A percentile compares a stretch with the other conserved stretches of the same genome.
These are phyloP conservation scores for Threskiornis aethiopicus DNA, from an alignment of 2,797 vertebrate species.

Conservation along the genomic window DNA sequence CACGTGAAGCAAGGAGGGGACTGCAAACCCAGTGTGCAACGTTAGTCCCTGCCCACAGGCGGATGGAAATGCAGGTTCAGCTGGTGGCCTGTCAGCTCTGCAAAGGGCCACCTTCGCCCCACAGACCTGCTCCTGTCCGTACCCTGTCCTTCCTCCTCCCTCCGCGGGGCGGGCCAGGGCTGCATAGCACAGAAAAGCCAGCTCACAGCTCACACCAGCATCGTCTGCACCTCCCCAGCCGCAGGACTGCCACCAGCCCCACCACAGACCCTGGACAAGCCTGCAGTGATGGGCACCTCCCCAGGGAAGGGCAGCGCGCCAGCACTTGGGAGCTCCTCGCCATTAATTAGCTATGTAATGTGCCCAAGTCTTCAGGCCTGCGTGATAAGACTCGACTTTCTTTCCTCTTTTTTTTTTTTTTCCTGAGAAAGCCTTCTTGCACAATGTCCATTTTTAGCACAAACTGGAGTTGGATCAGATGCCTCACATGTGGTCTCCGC, in stretches of 20 bases:
- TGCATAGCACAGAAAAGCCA: not conserved
- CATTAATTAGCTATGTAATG: not conserved
- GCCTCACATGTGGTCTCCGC: constrained; percentile 48
- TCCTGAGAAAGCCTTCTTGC: constrained; percentile 46
- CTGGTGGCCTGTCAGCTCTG: not conserved
- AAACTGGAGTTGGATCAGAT: constrained; percentile 55
- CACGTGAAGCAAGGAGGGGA: not conserved
- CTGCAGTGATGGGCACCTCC: fast-evolving
- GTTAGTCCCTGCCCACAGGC: not conserved
- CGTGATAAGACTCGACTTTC: not conserved
- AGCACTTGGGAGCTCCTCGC: not conserved
- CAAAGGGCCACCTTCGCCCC: not conserved
- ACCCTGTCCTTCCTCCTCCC: not conserved
- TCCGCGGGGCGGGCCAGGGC: fast-evolving
- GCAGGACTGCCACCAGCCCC: fast-evolving
- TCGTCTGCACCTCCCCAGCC: fast-evolving
- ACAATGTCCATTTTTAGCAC: constrained; percentile 61
- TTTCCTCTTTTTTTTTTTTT: not conserved
- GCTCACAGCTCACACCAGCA: not conserved
- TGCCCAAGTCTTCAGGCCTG: not conserved
- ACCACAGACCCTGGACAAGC: not conserved
- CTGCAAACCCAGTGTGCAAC: not conserved
- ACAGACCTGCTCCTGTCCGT: fast-evolving
- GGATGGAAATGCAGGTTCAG: not conserved
- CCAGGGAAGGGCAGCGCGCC: fast-evolving